phyloP scores from a whole-genome alignment of 53 echinoderm and acorn worm genomes.

The Patiria pectinifera region DNA sequence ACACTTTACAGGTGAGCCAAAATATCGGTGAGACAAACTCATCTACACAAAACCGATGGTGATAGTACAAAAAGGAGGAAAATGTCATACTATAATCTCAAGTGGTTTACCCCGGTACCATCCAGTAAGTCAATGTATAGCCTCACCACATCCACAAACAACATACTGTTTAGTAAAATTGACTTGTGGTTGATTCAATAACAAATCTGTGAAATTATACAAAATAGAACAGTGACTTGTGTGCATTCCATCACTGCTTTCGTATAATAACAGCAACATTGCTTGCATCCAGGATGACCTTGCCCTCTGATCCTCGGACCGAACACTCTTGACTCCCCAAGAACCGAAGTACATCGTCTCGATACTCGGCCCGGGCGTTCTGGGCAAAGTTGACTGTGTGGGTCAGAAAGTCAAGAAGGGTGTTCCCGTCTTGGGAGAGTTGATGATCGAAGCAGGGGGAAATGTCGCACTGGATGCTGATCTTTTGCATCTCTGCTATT shows the following conservation, averaged over 20 bases:
- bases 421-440: slow-evolving; percentile 12
- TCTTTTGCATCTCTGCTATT: slow-evolving; percentile 1
- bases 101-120: too few species aligned
- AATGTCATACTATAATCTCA: too few species aligned
- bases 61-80: too few species aligned
- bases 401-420: slow-evolving; percentile 42
- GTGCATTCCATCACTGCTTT: background rate
- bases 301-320: slow-evolving; percentile 3
- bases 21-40: too few species aligned
- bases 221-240: background rate
- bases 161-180: too few species aligned
- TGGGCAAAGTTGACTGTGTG: slow-evolving; percentile 28
- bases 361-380: slow-evolving; percentile 11
- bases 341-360: slow-evolving; percentile 5
- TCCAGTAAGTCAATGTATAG: too few species aligned
- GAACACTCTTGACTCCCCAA: slow-evolving; percentile 31
- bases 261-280: slow-evolving; percentile 2
- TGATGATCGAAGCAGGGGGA: slow-evolving; percentile 26
- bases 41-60: too few species aligned
- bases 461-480: background rate
- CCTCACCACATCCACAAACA: too few species aligned
- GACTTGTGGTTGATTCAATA: too few species aligned
- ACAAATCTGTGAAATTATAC: too few species aligned
- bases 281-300: background rate
- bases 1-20: too few species aligned